A percentile compares a stretch with the other conserved stretches of the same genome.
phyloP scores from a whole-genome alignment of 2,797 vertebrate genomes.

The Novumbra hubbsi region DNA sequence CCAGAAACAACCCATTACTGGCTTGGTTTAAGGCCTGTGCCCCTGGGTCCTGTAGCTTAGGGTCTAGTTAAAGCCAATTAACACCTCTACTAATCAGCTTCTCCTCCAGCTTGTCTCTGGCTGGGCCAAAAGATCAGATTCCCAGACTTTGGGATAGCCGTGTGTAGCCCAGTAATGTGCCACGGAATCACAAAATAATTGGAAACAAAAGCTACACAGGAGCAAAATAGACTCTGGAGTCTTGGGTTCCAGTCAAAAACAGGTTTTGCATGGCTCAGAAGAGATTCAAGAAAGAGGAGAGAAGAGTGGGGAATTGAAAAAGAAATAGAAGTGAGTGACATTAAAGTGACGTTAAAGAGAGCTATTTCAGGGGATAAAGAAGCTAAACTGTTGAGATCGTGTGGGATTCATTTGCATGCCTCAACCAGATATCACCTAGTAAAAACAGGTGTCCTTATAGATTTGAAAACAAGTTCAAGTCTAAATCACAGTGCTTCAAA shows the following conservation, averaged over 20 bases:
- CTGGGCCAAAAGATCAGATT: slow-evolving; percentile 27
- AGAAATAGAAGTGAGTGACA: background rate
- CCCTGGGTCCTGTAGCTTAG: slow-evolving; percentile 15
- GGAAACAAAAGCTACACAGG: slow-evolving; percentile 17
- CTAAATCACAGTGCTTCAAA: background rate
- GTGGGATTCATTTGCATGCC: background rate
- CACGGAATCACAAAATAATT: slow-evolving; percentile 22
- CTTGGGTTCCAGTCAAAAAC: background rate
- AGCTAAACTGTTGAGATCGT: background rate
- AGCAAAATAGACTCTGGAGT: slow-evolving; percentile 7
- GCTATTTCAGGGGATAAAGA: background rate
- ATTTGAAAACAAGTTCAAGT: background rate
- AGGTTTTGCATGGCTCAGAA: background rate
- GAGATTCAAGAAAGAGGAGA: background rate
- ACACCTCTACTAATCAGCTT: slow-evolving; percentile 38
- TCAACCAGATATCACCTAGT: background rate
- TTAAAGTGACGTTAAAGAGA: slow-evolving; percentile 1
- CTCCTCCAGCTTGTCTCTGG: slow-evolving; percentile 18
- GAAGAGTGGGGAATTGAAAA: background rate
- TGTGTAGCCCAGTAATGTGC: slow-evolving; percentile 13
- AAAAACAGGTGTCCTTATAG: background rate
- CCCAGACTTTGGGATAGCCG: slow-evolving; percentile 23
- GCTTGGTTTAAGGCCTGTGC: slow-evolving; percentile 15
- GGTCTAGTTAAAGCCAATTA: slow-evolving; percentile 40
- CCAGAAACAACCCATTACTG: slow-evolving; percentile 7